phyloP scores from a whole-genome alignment of 2,888 invertebrate species.

The Chloromyia formosa region DNA sequence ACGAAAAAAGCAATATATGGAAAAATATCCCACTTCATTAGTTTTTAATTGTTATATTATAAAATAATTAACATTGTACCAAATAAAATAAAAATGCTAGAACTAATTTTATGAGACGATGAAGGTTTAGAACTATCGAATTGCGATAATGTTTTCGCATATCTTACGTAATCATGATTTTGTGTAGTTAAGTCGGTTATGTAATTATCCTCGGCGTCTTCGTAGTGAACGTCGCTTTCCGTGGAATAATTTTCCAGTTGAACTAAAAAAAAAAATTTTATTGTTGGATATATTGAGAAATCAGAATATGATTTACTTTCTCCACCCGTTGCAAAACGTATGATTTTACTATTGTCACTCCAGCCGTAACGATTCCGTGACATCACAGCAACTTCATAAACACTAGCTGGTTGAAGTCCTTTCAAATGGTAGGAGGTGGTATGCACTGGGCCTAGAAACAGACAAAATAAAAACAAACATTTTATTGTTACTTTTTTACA shows the following conservation, averaged over 20 bases:
- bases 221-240: conserved; percentile 56
- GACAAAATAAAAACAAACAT: conserved; percentile 6
- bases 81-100: conserved; percentile 33
- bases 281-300: neutral
- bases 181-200: conserved; percentile 56
- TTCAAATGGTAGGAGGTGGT: conserved; percentile 78
- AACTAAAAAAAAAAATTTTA: conserved; percentile 53
- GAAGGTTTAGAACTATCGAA: neutral
- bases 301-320: conserved; percentile 67
- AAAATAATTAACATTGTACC: conserved; percentile 41
- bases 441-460: conserved; percentile 73
- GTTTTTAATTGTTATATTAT: conserved; percentile 30
- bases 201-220: conserved; percentile 54
- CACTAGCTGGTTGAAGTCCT: conserved; percentile 76
- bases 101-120: conserved; percentile 7
- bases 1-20: too few species aligned
- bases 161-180: conserved; percentile 37
- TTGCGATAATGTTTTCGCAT: conserved; percentile 23
- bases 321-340: conserved; percentile 80
- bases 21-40: too few species aligned
- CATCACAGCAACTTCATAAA: conserved; percentile 81
- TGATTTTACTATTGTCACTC: conserved; percentile 79
- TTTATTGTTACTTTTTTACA: neutral
- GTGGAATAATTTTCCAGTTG: conserved; percentile 63
- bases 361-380: conserved; percentile 87